These are phyloP conservation scores for Tolypeutes matacus DNA, from an alignment of 2,797 vertebrate genomes.

Conservation along the genomic window DNA sequence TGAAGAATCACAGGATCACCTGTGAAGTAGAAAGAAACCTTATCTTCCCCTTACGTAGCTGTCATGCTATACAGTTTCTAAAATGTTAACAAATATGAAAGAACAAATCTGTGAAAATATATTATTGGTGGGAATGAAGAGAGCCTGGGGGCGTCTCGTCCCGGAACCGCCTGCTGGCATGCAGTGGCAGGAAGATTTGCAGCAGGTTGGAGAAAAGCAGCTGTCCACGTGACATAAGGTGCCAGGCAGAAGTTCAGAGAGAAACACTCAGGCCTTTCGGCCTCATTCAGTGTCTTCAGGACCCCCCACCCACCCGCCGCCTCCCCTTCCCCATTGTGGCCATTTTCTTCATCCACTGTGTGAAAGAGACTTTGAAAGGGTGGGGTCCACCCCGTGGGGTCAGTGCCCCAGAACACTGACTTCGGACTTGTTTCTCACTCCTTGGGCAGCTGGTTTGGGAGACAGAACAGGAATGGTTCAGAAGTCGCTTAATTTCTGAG, in stretches of 20 bases:
- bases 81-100: too few relatives aligned
- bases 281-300: neutral
- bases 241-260: neutral
- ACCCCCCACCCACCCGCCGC: too few relatives aligned
- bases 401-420: neutral
- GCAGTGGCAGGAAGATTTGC: neutral
- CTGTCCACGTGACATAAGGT: neutral
- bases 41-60: too few relatives aligned
- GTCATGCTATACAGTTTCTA: too few relatives aligned
- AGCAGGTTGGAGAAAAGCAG: neutral
- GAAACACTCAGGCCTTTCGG: neutral
- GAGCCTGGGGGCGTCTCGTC: neutral
- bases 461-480: neutral
- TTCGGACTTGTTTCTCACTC: neutral
- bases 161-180: neutral
- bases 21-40: too few relatives aligned
- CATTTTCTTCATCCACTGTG: neutral
- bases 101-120: too few relatives aligned
- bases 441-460: constrained; percentile 22
- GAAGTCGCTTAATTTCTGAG: neutral
- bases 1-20: too few relatives aligned
- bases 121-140: too few relatives aligned
- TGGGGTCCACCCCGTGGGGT: neutral
- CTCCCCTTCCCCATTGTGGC: neutral
- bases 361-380: neutral